Evolutionary conservation across 2,888 invertebrate genomes (phyloP).

Genomic region (Tiliacea citrago): DNA sequence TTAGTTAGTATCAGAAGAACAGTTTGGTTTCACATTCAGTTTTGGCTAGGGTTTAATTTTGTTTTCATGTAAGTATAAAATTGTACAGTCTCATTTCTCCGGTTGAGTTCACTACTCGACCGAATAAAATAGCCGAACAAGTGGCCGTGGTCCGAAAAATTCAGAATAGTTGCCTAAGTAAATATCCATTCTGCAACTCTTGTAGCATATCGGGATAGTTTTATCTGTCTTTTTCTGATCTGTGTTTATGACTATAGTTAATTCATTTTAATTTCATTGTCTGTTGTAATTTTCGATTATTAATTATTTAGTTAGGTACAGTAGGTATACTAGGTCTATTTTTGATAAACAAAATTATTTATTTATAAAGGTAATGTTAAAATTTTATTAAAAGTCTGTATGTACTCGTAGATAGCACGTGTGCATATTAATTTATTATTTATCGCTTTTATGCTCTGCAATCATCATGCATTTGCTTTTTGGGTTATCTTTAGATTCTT

Average conservation of each 20-base stretch:
- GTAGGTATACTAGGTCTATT: background rate
- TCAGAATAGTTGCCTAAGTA: background rate
- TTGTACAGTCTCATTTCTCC: background rate
- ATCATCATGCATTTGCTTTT: background rate
- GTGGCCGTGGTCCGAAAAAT: background rate
- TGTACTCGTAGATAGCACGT: background rate
- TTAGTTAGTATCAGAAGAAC: background rate
- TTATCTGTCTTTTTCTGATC: too few relatives aligned
- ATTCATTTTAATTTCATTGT: background rate
- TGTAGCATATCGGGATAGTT: background rate
- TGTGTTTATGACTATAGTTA: background rate
- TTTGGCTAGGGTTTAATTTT: background rate
- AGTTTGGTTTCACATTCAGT: background rate
- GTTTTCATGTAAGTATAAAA: background rate
- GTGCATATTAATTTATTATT: constrained; percentile 1
- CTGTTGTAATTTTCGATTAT: background rate
- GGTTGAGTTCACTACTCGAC: background rate
- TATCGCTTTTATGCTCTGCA: background rate
- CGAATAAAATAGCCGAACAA: background rate
- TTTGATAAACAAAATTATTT: background rate
- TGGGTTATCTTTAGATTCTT: background rate
- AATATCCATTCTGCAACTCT: background rate
- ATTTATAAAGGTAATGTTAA: background rate
- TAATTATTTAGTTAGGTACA: too few relatives aligned
- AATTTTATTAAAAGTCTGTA: background rate